Evolutionary conservation across 2,113 vertebrate genomes (phyloP).

Genomic region (Diglossa brunneiventris): DNA sequence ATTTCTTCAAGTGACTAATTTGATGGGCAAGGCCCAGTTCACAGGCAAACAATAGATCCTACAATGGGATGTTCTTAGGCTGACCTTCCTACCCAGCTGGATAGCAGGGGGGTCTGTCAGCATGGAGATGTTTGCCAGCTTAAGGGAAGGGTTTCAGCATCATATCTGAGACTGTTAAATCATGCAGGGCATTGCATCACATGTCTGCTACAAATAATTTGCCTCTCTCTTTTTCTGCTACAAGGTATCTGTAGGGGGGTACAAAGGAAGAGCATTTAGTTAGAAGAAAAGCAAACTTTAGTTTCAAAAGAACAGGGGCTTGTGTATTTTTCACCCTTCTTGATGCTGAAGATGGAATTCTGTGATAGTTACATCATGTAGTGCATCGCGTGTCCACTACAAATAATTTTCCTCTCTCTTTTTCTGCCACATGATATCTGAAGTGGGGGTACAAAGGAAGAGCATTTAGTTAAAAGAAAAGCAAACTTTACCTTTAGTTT

Average conservation of each 20-base stretch:
- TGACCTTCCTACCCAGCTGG: neutral
- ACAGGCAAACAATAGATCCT: neutral
- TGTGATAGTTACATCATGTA: neutral
- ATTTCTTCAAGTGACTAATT: slow-evolving; percentile 12
- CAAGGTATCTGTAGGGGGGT: neutral
- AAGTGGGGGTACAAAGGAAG: neutral
- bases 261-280: neutral
- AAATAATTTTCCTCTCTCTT: neutral
- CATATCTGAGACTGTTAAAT: neutral
- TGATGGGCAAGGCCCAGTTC: neutral
- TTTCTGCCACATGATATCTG: neutral
- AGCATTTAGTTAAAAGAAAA: neutral
- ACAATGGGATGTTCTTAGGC: neutral
- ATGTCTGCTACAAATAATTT: neutral
- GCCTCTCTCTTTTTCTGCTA: neutral
- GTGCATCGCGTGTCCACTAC: neutral
- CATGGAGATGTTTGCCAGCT: neutral
- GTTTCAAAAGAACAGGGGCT: neutral
- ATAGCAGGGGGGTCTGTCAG: neutral
- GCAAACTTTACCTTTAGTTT: neutral
- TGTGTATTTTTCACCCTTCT: neutral
- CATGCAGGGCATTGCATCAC: neutral
- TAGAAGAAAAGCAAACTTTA: neutral
- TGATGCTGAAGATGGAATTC: too few species aligned
- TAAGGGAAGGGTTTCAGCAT: neutral